Percentiles rank a stretch among this genome's conserved stretches.
Conservation (phyloP, 2,113 vertebrate genomes). For the Anolis sagrei region DNA sequence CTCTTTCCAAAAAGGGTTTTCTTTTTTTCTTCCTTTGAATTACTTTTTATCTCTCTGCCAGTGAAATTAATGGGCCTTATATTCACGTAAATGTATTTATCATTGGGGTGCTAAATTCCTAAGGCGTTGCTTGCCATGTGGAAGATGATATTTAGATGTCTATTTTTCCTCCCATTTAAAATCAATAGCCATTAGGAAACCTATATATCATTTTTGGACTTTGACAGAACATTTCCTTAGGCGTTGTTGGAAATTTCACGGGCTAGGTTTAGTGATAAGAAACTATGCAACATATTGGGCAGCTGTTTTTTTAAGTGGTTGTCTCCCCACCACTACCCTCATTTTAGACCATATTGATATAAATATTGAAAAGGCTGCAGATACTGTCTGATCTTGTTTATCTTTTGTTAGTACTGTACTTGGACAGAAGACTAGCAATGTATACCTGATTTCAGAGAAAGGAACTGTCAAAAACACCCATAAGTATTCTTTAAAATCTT, state of each 20-base stretch:
- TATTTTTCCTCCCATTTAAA: not conserved
- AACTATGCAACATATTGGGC: not conserved
- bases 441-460: too few relatives aligned
- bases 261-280: not conserved
- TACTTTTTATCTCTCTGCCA: not conserved
- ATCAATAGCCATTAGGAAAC: not conserved
- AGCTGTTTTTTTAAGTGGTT: slow-evolving; percentile 7
- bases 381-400: too few relatives aligned
- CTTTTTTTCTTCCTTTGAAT: not conserved
- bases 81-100: slow-evolving; percentile 3
- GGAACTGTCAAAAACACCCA: too few relatives aligned
- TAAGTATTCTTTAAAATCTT: too few relatives aligned
- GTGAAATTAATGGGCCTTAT: slow-evolving; percentile 7
- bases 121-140: not conserved
- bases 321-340: slow-evolving; percentile 4
- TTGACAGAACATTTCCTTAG: slow-evolving; percentile 1
- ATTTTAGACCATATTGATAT: slow-evolving; percentile 46
- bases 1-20: not conserved
- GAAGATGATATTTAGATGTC: slow-evolving; percentile 18
- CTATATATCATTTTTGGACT: not conserved
- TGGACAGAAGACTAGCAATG: too few relatives aligned
- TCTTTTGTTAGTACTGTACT: too few relatives aligned
- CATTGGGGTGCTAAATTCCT: not conserved
- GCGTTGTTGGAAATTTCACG: not conserved
- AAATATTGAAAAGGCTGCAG: not conserved